Evolutionary conservation across 2,888 invertebrate species (phyloP).

Genomic region (Cephus sareptanus): DNA sequence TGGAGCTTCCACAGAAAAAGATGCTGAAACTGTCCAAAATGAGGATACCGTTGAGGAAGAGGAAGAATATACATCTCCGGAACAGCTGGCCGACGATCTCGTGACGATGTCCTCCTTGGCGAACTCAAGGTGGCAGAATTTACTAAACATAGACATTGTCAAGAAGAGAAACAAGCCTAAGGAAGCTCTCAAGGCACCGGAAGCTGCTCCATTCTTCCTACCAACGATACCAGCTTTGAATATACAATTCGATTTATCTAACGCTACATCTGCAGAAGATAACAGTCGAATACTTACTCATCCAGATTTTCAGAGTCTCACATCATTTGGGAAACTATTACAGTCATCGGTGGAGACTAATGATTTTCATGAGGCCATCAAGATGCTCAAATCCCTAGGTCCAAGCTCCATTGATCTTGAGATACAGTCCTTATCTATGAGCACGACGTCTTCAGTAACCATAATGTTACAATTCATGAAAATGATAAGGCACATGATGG

Average conservation of each 20-base stretch:
- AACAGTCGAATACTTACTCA: constrained; percentile 69
- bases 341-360: constrained; percentile 67
- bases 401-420: constrained; percentile 91
- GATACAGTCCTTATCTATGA: constrained; percentile 81
- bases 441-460: constrained; percentile 76
- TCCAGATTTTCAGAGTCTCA: constrained; percentile 74
- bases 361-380: constrained; percentile 72
- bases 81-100: constrained; percentile 80
- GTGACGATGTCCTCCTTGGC: constrained; percentile 88
- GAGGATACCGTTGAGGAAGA: constrained; percentile 67
- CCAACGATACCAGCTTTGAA: constrained; percentile 89
- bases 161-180: constrained; percentile 92
- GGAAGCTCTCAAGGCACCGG: constrained; percentile 82
- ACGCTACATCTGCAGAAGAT: constrained; percentile 62
- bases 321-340: constrained; percentile 76
- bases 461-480: constrained; percentile 84
- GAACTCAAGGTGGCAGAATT: constrained; percentile 91
- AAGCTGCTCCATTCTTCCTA: constrained; percentile 95
- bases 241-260: constrained; percentile 81
- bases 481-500: constrained; percentile 77
- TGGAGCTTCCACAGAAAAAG: constrained; percentile 65
- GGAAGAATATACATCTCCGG: constrained; percentile 76
- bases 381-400: constrained; percentile 76
- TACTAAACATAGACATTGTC: constrained; percentile 87
- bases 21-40: constrained; percentile 76